These are phyloP conservation scores for Synanthedon vespiformis DNA, from an alignment of 2,888 invertebrate species.

Conservation along the genomic window DNA sequence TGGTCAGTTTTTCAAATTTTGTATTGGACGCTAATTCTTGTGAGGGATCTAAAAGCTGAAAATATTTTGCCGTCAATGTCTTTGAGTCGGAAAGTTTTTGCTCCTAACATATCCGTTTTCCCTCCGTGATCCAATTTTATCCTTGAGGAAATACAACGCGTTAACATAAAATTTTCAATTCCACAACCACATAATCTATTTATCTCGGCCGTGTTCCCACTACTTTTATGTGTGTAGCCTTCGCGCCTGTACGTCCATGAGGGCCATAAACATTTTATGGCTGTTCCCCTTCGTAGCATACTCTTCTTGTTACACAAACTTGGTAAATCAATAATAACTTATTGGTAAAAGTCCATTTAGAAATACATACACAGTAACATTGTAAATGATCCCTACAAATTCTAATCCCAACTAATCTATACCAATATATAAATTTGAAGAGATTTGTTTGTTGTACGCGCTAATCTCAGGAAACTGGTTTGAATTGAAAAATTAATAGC, in stretches of 20 bases:
- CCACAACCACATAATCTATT: not conserved
- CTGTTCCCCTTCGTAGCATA: not conserved
- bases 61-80: no score
- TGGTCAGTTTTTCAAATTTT: no score
- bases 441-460: no score
- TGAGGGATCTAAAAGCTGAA: no score
- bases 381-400: no score
- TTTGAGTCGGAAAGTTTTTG: no score
- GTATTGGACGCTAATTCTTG: no score
- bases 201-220: not conserved
- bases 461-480: no score
- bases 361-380: not conserved
- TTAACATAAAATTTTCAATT: not conserved
- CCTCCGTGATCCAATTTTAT: not conserved
- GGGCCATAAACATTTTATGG: not conserved
- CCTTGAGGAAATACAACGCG: not conserved
- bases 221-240: not conserved
- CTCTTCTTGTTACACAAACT: not conserved
- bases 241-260: not conserved
- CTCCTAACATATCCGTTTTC: no score
- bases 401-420: no score
- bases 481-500: no score
- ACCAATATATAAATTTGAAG: no score
- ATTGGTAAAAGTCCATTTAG: constrained; percentile 16
- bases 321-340: not conserved